phyloP scores from a whole-genome alignment of 2,113 vertebrate species.

The Engystomops pustulosus region DNA sequence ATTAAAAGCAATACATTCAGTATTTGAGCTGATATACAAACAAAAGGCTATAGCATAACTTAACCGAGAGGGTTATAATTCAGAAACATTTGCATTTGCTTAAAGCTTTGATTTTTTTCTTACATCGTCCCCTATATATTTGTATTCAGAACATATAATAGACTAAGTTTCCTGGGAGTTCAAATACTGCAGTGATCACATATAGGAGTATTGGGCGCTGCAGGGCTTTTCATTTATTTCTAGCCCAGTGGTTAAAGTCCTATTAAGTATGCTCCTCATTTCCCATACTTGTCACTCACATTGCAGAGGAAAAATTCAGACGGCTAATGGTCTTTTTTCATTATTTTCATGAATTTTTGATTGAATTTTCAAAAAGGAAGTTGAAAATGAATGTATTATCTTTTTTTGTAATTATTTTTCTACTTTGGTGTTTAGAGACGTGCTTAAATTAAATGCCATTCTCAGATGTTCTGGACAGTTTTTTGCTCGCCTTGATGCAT shows the following conservation, averaged over 20 bases:
- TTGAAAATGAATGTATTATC: constrained; percentile 58
- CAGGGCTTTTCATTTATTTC: constrained; percentile 58
- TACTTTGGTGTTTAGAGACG: constrained; percentile 60
- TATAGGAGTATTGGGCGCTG: constrained; percentile 4
- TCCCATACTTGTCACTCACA: constrained; percentile 59
- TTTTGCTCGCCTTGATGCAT: constrained; percentile 59
- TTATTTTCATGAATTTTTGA: constrained; percentile 47
- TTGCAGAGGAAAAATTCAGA: constrained; percentile 59
- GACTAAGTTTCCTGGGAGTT: constrained; percentile 17
- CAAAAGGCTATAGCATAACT: no score
- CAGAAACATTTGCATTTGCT: no score
- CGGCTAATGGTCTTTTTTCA: constrained; percentile 14
- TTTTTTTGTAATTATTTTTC: constrained; percentile 62
- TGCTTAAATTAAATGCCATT: constrained; percentile 57
- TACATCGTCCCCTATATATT: no score
- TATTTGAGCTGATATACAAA: no score
- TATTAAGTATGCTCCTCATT: constrained; percentile 44
- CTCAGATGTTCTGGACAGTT: constrained; percentile 53
- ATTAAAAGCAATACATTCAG: no score
- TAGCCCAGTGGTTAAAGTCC: background rate
- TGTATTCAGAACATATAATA: background rate
- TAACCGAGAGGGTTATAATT: no score
- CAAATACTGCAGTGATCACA: background rate
- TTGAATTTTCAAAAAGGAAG: constrained; percentile 57
- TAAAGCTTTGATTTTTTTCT: no score